Evolutionary conservation across 2,113 vertebrate species (phyloP).

Genomic region (Amphiprion percula): DNA sequence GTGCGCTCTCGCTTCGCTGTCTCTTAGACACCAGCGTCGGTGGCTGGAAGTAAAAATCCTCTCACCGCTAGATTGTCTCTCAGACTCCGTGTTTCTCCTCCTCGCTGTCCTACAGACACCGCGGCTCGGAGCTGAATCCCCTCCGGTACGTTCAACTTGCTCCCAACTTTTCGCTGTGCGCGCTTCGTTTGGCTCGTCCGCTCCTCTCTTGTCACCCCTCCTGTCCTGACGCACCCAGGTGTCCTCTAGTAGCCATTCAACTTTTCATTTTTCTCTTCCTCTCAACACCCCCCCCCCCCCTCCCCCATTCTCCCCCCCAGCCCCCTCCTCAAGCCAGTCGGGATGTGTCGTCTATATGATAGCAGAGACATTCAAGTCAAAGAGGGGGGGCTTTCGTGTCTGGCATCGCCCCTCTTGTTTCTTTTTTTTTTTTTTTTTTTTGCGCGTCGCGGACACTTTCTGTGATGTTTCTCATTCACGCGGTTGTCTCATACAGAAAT

Average conservation of each 20-base stretch:
- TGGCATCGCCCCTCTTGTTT: constrained; percentile 66
- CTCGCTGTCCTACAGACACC: constrained; percentile 59
- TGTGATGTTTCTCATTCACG: constrained; percentile 76
- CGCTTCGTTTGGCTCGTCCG: constrained; percentile 65
- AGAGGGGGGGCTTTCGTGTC: constrained; percentile 20
- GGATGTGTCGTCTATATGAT: constrained; percentile 73
- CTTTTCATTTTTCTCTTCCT: constrained; percentile 70
- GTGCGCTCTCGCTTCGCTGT: constrained; percentile 31
- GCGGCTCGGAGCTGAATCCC: constrained; percentile 59
- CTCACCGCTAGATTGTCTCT: constrained; percentile 45
- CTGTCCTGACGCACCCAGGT: constrained; percentile 81
- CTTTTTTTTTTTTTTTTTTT: constrained; percentile 7
- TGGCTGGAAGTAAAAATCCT: constrained; percentile 34
- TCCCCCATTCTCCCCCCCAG: neutral
- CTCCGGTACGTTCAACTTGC: constrained; percentile 72
- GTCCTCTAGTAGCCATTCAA: constrained; percentile 76
- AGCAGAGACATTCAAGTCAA: constrained; percentile 52
- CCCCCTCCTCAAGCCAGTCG: constrained; percentile 54
- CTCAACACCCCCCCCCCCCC: constrained; percentile 20
- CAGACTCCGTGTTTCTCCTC: constrained; percentile 17
- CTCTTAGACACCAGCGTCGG: constrained; percentile 23
- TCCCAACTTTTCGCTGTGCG: constrained; percentile 71
- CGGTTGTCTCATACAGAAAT: constrained; percentile 84
- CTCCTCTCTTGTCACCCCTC: constrained; percentile 78
- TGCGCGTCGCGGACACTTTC: constrained; percentile 63